Percentiles rank a stretch among this genome's conserved stretches.
These are phyloP conservation scores for Centropyge bicolor DNA, from an alignment of 2,797 vertebrate species.

Conservation along the genomic window DNA sequence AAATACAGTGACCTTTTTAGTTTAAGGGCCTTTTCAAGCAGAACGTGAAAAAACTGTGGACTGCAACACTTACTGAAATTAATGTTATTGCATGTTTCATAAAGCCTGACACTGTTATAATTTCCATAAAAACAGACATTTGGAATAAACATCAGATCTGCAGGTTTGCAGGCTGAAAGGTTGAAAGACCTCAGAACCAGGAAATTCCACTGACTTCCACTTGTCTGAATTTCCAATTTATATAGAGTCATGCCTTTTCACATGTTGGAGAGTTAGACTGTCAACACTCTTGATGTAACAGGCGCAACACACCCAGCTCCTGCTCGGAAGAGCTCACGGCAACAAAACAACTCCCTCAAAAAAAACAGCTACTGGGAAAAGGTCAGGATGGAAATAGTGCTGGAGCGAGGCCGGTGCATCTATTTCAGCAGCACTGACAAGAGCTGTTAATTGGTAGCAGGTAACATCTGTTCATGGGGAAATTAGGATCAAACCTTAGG, in stretches of 20 bases:
- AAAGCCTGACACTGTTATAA: slow-evolving; percentile 6
- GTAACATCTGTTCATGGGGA: slow-evolving; percentile 89
- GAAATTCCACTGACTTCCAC: slow-evolving; percentile 30
- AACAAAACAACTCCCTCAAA: slow-evolving; percentile 60
- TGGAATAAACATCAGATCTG: slow-evolving; percentile 23
- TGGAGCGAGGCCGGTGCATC: slow-evolving; percentile 74
- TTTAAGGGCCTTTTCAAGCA: slow-evolving; percentile 17
- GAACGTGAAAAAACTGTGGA: slow-evolving; percentile 11
- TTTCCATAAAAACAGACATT: slow-evolving; percentile 23
- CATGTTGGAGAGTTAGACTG: slow-evolving; percentile 50
- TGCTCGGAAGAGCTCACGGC: slow-evolving; percentile 62
- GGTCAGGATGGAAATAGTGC: slow-evolving; percentile 60
- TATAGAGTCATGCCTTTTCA: slow-evolving; percentile 21
- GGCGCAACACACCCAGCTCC: slow-evolving; percentile 33
- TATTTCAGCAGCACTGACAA: slow-evolving; percentile 87
- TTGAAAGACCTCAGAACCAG: slow-evolving; percentile 12
- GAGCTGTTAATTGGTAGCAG: slow-evolving; percentile 91
- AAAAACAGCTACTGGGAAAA: slow-evolving; percentile 52
- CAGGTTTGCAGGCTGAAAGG: slow-evolving; percentile 21
- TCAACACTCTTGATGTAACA: slow-evolving; percentile 59
- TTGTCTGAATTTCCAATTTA: slow-evolving; percentile 45
- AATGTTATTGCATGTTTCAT: neutral
- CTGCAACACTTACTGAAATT: slow-evolving; percentile 4
- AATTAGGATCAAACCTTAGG: slow-evolving; percentile 83
- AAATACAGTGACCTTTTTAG: slow-evolving; percentile 33